Conservation (phyloP, 2,888 invertebrate species). For the Drosophila paracracens region DNA sequence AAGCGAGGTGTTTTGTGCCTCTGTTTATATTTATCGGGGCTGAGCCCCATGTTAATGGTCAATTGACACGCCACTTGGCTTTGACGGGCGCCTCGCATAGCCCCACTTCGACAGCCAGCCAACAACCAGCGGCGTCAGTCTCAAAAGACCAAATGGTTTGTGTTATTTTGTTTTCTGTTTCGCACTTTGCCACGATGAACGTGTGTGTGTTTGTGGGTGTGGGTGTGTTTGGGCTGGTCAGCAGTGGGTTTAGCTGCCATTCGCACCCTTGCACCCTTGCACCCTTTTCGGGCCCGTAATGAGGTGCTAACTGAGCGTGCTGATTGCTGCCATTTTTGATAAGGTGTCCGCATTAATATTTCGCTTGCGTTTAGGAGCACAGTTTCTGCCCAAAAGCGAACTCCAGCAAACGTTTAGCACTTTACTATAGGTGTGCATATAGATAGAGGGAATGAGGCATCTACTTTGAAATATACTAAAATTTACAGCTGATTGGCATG, state of each 20-base stretch:
- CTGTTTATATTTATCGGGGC: slow-evolving; percentile 71
- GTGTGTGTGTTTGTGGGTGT: slow-evolving; percentile 15
- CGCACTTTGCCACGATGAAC: slow-evolving; percentile 46
- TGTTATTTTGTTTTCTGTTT: slow-evolving; percentile 19
- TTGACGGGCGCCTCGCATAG: slow-evolving; percentile 45
- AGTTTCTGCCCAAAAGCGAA: slow-evolving; percentile 35
- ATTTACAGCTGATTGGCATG: background rate
- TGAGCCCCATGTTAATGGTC: slow-evolving; percentile 72
- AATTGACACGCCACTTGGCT: slow-evolving; percentile 81
- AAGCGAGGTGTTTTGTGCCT: slow-evolving; percentile 17
- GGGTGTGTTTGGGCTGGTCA: slow-evolving; percentile 20
- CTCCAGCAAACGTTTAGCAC: slow-evolving; percentile 17
- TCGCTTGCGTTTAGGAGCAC: slow-evolving; percentile 58
- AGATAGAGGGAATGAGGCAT: slow-evolving; percentile 5
- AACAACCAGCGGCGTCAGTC: slow-evolving; percentile 2
- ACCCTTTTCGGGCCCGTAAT: slow-evolving; percentile 39
- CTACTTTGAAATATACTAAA: background rate
- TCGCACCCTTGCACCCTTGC: slow-evolving; percentile 4
- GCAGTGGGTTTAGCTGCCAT: slow-evolving; percentile 8
- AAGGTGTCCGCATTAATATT: slow-evolving; percentile 77
- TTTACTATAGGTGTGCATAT: slow-evolving; percentile 15
- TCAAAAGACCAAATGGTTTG: slow-evolving; percentile 40
- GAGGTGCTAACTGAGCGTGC: slow-evolving; percentile 80
- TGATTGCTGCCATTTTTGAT: slow-evolving; percentile 80
- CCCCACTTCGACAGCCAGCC: slow-evolving; percentile 1